Conservation (phyloP, 2,113 vertebrate species). For the Neolamprologus fasciatus region DNA sequence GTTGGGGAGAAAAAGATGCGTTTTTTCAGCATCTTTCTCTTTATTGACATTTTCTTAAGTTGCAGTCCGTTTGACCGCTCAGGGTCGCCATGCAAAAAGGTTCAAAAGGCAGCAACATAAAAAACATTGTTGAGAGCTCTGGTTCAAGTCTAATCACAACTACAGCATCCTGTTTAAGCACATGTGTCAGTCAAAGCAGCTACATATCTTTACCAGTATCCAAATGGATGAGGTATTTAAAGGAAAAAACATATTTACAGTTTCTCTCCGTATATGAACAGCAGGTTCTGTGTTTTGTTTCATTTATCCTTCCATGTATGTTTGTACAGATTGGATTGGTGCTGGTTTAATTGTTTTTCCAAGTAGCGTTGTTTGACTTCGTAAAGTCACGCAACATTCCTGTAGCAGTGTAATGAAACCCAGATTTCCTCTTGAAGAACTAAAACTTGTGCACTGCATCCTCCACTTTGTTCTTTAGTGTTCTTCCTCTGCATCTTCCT, state of each 20-base stretch:
- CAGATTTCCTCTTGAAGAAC: neutral
- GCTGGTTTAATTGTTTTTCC: neutral
- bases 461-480: neutral
- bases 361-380: accelerated
- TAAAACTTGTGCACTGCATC: neutral
- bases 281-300: neutral
- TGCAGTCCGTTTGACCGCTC: accelerated
- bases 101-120: neutral
- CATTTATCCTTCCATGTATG: neutral
- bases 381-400: neutral
- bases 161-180: neutral
- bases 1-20: accelerated
- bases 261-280: neutral
- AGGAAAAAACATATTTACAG: accelerated
- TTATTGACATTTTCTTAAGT: neutral
- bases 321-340: neutral
- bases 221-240: neutral
- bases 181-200: neutral
- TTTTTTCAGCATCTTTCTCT: neutral
- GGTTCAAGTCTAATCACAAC: neutral
- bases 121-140: neutral
- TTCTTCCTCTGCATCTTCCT: neutral
- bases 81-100: neutral
- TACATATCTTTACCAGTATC: neutral
- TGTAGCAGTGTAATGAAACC: neutral